Evolutionary conservation across 2,888 invertebrate genomes (phyloP), one percentile per base, ranked within the genome.

Genomic region (Boloria selene): DNA sequence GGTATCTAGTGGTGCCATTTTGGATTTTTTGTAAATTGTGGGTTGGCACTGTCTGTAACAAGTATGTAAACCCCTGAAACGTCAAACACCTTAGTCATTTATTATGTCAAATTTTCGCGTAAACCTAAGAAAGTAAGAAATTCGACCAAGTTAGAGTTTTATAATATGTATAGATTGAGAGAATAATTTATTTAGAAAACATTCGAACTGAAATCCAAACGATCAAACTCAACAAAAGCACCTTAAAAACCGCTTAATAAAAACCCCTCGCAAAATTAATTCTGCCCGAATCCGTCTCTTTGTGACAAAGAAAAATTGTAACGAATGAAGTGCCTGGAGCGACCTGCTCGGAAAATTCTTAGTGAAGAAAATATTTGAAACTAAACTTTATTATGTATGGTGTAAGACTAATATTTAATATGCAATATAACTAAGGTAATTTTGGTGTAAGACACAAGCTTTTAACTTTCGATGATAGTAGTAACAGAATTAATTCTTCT

Each of bases 231-330:
- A 71, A 72, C 73, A 72, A 73, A 67, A 74, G 72, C 72, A 80
- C 78, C 78, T 80, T 78, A 76, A 78, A 78, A 76, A 76, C 72
- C 77, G 76, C 79, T 80, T 81, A 80, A 81, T 84, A 85, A 84
- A 85, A 87, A 84, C 84, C 83, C 82, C 84, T 82, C 82, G 79
- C 79, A 77, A 84, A 84, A 87, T 86, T 86, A 88, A 87, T 85
- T 84, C 84, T 82, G 78, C 80, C 85, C 79, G 82, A 88, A 86
- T 87, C 87, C 88, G 83, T 85, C 88, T 85, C 86, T 80, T 83
- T 84, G 85, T 86, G 89, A 89, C 90, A 88, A 86, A 88, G 89
- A 89, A 90, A 88, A 90, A 90, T 89, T 86, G 87, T 85, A 85
- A 86, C 87, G 87, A 88, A 88, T 87, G 78, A 84, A 86, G 83